A percentile compares a stretch with the other conserved stretches of the same genome.
Conservation (phyloP, 2,888 invertebrate species). For the Entomobrya multifasciata region DNA sequence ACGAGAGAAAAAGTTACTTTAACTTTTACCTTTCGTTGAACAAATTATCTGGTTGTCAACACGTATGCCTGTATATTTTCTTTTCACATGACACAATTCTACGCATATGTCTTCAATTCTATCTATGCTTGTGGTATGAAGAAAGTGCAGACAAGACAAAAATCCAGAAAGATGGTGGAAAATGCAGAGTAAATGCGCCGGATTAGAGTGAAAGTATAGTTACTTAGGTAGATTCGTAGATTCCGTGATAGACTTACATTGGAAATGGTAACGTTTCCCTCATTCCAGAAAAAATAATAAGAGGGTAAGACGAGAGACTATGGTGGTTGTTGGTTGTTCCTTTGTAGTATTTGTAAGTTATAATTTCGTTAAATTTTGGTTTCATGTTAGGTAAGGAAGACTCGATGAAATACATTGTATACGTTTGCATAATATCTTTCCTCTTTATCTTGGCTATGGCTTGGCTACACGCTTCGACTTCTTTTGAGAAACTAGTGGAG, state of each 20-base stretch:
- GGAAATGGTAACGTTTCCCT: not conserved
- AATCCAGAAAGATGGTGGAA: not conserved
- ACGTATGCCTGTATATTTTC: slow-evolving; percentile 15
- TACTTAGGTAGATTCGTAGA: slow-evolving; percentile 34
- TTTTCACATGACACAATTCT: slow-evolving; percentile 20
- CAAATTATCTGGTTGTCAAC: slow-evolving; percentile 39
- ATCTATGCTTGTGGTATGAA: not conserved
- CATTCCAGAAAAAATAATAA: not conserved
- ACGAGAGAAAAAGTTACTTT: not conserved
- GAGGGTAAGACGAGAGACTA: not conserved
- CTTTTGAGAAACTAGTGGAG: too few relatives aligned
- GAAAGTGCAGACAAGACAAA: slow-evolving; percentile 24
- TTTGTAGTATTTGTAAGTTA: not conserved
- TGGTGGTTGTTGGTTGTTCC: not conserved
- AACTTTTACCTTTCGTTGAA: slow-evolving; percentile 14
- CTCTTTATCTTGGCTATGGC: too few relatives aligned
- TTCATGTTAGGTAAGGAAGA: too few relatives aligned
- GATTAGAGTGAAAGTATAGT: slow-evolving; percentile 30
- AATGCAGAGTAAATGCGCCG: slow-evolving; percentile 9
- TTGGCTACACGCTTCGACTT: too few relatives aligned
- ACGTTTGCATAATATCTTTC: too few relatives aligned
- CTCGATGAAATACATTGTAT: too few relatives aligned
- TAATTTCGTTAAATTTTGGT: too few relatives aligned
- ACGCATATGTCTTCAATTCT: slow-evolving; percentile 1
- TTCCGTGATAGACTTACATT: slow-evolving; percentile 28